These are phyloP conservation scores for Desmophyllum pertusum DNA, from an alignment of 92 coral and sea anemone species.

Conservation along the genomic window DNA sequence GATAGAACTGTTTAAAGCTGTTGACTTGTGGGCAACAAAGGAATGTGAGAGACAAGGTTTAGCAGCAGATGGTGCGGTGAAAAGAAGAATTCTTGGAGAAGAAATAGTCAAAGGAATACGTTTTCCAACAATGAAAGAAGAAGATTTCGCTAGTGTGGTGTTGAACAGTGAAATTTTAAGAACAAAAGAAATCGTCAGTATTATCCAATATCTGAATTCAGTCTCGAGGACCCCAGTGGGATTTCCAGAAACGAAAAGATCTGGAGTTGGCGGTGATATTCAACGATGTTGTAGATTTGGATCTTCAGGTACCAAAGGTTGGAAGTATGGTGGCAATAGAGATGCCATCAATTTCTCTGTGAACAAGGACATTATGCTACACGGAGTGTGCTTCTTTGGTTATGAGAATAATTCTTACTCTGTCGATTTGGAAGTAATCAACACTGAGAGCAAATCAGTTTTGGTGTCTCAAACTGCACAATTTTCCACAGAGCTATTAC, in stretches of 20 bases:
- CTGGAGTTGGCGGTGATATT: not conserved
- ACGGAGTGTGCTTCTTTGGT: conserved; percentile 6
- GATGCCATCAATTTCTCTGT: not conserved
- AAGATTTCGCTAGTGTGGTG: not conserved
- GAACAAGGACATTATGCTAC: not conserved
- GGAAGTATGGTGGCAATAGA: too few relatives aligned
- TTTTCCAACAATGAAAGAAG: conserved; percentile 19
- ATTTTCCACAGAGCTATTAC: not conserved
- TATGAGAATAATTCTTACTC: not conserved
- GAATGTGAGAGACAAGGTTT: conserved; percentile 55
- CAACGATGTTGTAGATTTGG: not conserved
- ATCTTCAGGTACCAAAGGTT: too few relatives aligned
- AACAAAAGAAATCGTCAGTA: not conserved
- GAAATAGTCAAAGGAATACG: conserved; percentile 16
- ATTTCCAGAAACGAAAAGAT: not conserved
- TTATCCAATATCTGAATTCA: not conserved
- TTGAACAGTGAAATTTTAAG: not conserved
- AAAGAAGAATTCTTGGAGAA: conserved; percentile 30
- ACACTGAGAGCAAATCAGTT: not conserved
- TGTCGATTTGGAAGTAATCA: not conserved
- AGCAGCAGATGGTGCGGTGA: not conserved
- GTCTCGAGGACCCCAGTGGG: not conserved
- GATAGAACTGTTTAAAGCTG: conserved; percentile 54
- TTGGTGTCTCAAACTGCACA: not conserved
- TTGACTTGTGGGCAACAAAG: conserved; percentile 61